Conservation (phyloP, 2,113 vertebrate species). For the Argyrosomus japonicus region DNA sequence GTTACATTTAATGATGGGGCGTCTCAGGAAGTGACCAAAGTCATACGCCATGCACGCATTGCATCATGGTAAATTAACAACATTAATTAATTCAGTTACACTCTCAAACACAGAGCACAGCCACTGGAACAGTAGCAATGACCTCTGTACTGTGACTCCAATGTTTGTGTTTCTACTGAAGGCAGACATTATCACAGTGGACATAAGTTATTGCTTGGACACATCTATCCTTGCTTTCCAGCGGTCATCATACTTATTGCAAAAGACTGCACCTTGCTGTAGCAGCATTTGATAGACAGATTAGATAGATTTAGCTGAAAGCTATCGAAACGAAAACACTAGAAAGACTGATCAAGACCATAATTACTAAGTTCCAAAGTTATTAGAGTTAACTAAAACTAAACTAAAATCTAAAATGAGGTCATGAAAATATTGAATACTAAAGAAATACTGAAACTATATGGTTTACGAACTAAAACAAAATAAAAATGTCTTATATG, state of each 20-base stretch:
- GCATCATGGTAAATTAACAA: slow-evolving; percentile 9
- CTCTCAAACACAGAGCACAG: neutral
- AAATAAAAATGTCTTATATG: neutral
- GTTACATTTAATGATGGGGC: neutral
- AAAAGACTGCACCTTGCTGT: neutral
- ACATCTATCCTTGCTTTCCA: neutral
- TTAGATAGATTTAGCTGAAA: too few relatives aligned
- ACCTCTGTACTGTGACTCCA: neutral
- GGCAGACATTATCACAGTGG: neutral
- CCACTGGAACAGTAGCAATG: neutral
- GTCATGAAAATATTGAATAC: too few relatives aligned
- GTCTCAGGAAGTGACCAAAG: neutral
- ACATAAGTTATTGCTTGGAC: neutral
- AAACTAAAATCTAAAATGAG: too few relatives aligned
- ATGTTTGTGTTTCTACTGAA: neutral
- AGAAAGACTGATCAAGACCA: too few relatives aligned
- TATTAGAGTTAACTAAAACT: too few relatives aligned
- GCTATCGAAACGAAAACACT: too few relatives aligned
- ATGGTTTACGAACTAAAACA: too few relatives aligned
- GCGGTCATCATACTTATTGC: neutral
- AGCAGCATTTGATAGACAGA: neutral
- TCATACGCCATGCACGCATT: neutral
- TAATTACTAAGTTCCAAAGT: too few relatives aligned
- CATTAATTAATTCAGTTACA: neutral
- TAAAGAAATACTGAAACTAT: too few relatives aligned